Evolutionary conservation across 2,797 vertebrate genomes (phyloP).

Genomic region (Lemur catta): DNA sequence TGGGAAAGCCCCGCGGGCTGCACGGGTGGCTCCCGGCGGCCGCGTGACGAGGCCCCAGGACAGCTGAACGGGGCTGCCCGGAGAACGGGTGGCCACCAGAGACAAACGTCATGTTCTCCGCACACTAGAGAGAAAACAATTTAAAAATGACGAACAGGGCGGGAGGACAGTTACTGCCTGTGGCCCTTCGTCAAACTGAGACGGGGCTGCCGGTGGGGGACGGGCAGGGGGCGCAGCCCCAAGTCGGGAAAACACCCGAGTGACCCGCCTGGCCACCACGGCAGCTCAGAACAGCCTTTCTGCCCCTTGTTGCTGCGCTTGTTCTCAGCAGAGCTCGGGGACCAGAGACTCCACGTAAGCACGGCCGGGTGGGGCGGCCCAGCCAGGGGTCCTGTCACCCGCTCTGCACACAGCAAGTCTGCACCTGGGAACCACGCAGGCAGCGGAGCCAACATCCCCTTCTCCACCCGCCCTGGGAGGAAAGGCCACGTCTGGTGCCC

Average conservation of each 20-base stretch:
- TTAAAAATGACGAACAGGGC: neutral
- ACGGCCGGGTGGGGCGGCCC: neutral
- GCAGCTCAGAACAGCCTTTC: too few species aligned
- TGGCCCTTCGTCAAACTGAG: neutral
- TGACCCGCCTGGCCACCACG: accelerated
- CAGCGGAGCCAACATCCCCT: accelerated
- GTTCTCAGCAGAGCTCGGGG: neutral
- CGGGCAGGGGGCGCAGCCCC: neutral
- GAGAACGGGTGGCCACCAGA: neutral
- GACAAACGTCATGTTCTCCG: neutral
- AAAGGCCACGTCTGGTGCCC: too few species aligned
- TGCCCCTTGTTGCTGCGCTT: accelerated
- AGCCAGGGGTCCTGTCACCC: too few species aligned
- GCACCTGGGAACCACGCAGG: accelerated
- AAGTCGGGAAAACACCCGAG: neutral
- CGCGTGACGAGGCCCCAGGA: neutral
- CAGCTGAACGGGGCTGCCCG: accelerated
- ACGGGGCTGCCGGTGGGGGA: accelerated
- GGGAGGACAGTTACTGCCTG: neutral
- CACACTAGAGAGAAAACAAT: neutral
- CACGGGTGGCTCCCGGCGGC: too few species aligned
- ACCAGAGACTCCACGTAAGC: accelerated
- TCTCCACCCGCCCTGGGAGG: neutral
- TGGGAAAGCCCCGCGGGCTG: neutral
- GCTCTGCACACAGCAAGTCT: neutral